Conservation (phyloP, 2,888 invertebrate genomes). For the Agrochola lychnidis region DNA sequence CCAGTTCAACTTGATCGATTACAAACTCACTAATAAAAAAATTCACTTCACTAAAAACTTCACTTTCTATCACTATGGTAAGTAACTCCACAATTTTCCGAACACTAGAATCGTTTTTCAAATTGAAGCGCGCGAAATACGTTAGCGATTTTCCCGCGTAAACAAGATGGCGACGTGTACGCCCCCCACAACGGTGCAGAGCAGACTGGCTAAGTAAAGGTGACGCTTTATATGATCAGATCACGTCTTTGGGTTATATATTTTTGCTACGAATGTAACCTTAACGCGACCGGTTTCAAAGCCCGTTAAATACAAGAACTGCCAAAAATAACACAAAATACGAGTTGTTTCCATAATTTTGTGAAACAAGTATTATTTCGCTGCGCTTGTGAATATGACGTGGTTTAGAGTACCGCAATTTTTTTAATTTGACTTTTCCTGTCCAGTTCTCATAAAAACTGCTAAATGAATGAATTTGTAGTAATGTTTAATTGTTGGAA, state of each 20-base stretch:
- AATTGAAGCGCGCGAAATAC: slow-evolving; percentile 67
- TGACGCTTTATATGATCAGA: slow-evolving; percentile 61
- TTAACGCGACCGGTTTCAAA: slow-evolving; percentile 78
- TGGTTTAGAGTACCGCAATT: slow-evolving; percentile 35
- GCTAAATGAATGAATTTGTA: background rate
- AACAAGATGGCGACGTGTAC: slow-evolving; percentile 74
- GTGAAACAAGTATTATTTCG: slow-evolving; percentile 50
- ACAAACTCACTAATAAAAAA: slow-evolving; percentile 43
- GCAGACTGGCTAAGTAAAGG: slow-evolving; percentile 74
- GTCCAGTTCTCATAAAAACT: too few relatives aligned
- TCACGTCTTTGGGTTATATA: slow-evolving; percentile 54
- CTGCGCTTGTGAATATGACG: slow-evolving; percentile 35
- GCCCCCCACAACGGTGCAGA: slow-evolving; percentile 67
- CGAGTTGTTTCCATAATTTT: slow-evolving; percentile 63
- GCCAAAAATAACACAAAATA: slow-evolving; percentile 75
- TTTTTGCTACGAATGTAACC: slow-evolving; percentile 75
- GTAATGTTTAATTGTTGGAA: background rate
- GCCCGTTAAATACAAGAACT: slow-evolving; percentile 74
- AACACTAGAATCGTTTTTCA: slow-evolving; percentile 58
- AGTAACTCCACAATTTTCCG: slow-evolving; percentile 43
- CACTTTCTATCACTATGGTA: slow-evolving; percentile 59
- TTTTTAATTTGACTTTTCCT: slow-evolving; percentile 1
- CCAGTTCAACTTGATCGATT: slow-evolving; percentile 39
- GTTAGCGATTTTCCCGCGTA: slow-evolving; percentile 80
- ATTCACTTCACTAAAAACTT: slow-evolving; percentile 52